Evolutionary conservation across 64 coral and sea anemone genomes (phyloP).

Genomic region (Pocillopora verrucosa): DNA sequence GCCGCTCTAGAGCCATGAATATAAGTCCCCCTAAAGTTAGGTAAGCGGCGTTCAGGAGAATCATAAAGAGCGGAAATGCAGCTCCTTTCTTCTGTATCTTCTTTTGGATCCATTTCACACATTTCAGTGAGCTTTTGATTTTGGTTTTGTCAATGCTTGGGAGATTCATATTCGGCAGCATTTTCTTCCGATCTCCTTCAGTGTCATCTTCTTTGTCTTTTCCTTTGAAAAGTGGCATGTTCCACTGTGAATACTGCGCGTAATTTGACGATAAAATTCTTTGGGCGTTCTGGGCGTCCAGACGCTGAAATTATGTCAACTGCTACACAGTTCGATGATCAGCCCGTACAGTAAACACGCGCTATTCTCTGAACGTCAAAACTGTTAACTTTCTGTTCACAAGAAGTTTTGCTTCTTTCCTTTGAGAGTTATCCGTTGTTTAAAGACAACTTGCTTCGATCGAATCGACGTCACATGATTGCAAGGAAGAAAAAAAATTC

Average conservation of each 20-base stretch:
- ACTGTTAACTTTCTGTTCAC: constrained; percentile 12
- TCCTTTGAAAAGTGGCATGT: constrained; percentile 42
- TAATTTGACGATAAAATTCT: not conserved
- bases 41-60: constrained; percentile 62
- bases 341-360: not conserved
- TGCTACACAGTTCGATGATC: not conserved
- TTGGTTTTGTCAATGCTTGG: constrained; percentile 66
- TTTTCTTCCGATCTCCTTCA: constrained; percentile 39
- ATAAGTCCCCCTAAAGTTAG: constrained; percentile 74
- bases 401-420: not conserved
- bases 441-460: not conserved
- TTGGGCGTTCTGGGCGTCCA: not conserved
- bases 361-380: not conserved
- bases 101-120: constrained; percentile 68
- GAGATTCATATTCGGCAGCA: constrained; percentile 55
- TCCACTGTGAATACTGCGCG: not conserved
- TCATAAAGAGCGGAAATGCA: constrained; percentile 75
- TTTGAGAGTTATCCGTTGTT: not conserved
- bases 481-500: not conserved
- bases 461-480: not conserved
- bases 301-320: constrained; percentile 14
- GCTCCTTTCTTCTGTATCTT: constrained; percentile 66
- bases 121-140: constrained; percentile 76
- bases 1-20: constrained; percentile 76
- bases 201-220: constrained; percentile 22